These are phyloP conservation scores for Myioborus melanocephalus DNA, from an alignment of 2,797 vertebrate genomes.

Conservation along the genomic window DNA sequence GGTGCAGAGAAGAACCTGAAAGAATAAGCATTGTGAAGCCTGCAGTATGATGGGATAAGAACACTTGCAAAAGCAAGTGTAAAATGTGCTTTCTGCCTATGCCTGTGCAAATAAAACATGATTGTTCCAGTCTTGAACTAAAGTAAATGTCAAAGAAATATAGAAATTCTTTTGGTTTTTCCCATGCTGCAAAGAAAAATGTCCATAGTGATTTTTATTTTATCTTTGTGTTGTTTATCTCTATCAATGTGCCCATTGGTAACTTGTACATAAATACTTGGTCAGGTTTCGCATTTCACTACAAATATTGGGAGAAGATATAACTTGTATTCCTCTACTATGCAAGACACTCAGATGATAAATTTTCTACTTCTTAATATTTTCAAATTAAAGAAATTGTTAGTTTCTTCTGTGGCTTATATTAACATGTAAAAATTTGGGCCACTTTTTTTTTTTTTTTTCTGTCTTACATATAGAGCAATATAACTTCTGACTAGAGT, in stretches of 20 bases:
- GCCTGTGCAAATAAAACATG: neutral
- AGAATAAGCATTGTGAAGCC: neutral
- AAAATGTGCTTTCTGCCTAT: neutral
- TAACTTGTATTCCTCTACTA: neutral
- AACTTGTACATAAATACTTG: neutral
- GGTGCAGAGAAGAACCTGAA: neutral
- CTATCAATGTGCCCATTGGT: neutral
- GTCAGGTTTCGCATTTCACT: neutral
- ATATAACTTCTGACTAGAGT: neutral
- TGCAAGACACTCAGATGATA: neutral
- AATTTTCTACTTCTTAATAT: neutral
- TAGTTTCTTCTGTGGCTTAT: neutral
- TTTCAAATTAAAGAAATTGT: neutral
- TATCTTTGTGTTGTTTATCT: neutral
- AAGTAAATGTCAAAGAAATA: neutral
- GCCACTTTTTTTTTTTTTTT: rapidly evolving
- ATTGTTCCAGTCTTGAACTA: neutral
- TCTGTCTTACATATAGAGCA: neutral
- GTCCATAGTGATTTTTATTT: neutral
- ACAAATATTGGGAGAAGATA: neutral
- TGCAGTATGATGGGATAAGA: neutral
- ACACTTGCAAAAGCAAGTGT: neutral
- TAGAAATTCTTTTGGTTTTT: neutral
- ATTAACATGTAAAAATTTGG: neutral
- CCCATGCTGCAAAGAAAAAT: neutral